phyloP scores from a whole-genome alignment of 2,113 vertebrate species.

The Megalops atlanticus region DNA sequence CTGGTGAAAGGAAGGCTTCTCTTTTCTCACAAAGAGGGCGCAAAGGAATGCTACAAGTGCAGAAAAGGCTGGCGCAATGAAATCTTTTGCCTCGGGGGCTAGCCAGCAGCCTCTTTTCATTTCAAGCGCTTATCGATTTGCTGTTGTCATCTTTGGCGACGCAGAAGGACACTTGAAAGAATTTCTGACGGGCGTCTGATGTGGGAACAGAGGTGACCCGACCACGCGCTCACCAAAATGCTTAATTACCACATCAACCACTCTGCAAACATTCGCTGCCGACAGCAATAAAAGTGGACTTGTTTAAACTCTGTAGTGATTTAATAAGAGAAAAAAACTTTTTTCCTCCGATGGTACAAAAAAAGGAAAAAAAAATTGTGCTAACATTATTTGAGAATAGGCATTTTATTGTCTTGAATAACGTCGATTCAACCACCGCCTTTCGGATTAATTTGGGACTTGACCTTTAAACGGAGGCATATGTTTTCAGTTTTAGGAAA shows the following conservation, averaged over 20 bases:
- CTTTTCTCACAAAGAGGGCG: slow-evolving; percentile 73
- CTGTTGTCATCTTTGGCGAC: slow-evolving; percentile 97
- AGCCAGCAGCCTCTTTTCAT: slow-evolving; percentile 89
- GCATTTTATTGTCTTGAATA: too few species aligned
- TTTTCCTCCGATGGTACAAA: too few species aligned
- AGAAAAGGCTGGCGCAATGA: slow-evolving; percentile 72
- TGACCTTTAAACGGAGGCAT: too few species aligned
- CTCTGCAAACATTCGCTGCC: slow-evolving; percentile 25
- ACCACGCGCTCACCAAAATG: slow-evolving; percentile 77
- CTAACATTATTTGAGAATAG: too few species aligned
- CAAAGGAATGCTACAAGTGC: slow-evolving; percentile 79
- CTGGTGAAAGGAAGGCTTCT: slow-evolving; percentile 67
- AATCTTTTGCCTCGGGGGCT: slow-evolving; percentile 90
- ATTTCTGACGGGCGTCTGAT: slow-evolving; percentile 90
- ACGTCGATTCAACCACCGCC: too few species aligned
- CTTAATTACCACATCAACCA: slow-evolving; percentile 85
- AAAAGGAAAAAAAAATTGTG: too few species aligned
- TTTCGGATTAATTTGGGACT: too few species aligned
- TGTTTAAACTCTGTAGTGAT: slow-evolving; percentile 53
- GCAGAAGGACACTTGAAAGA: slow-evolving; percentile 98
- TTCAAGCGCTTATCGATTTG: slow-evolving; percentile 97
- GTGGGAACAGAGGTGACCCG: slow-evolving; percentile 85
- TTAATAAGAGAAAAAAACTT: too few species aligned
- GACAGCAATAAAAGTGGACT: slow-evolving; percentile 39
- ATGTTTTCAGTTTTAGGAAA: too few species aligned